A percentile compares a stretch with the other conserved stretches of the same genome.
These are phyloP conservation scores for Arenicola marina DNA, from an alignment of 2,888 invertebrate species.

Conservation along the genomic window DNA sequence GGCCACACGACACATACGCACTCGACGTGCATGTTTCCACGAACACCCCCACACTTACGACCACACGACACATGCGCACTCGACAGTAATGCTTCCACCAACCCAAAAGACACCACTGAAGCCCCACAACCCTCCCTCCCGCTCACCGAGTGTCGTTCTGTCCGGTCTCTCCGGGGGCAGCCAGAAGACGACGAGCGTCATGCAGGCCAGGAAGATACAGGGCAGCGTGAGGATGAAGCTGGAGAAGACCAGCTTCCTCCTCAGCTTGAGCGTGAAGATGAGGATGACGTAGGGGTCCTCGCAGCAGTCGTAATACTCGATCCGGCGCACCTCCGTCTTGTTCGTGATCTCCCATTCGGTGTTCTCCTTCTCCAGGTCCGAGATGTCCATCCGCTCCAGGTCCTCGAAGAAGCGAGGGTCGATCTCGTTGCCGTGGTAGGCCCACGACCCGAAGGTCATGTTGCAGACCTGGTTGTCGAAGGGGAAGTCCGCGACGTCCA, in stretches of 20 bases:
- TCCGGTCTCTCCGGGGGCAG: slow-evolving; percentile 35
- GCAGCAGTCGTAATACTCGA: slow-evolving; percentile 27
- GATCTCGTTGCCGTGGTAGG: slow-evolving; percentile 29
- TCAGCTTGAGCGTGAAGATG: slow-evolving; percentile 18
- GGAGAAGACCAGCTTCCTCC: slow-evolving; percentile 29
- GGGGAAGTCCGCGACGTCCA: slow-evolving; percentile 25
- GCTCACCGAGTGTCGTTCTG: slow-evolving; percentile 29
- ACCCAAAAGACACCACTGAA: too few species aligned
- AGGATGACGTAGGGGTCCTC: slow-evolving; percentile 24
- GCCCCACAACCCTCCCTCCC: too few species aligned
- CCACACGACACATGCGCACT: too few species aligned
- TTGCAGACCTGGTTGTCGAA: slow-evolving; percentile 22
- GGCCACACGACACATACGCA: too few species aligned
- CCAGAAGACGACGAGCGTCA: slow-evolving; percentile 35
- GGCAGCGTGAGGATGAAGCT: slow-evolving; percentile 32
- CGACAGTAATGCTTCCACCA: too few species aligned
- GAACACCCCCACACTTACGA: too few species aligned
- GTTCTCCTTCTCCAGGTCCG: slow-evolving; percentile 23
- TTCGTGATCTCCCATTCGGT: slow-evolving; percentile 27
- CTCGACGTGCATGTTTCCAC: too few species aligned
- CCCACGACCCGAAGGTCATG: slow-evolving; percentile 32
- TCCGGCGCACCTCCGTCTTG: slow-evolving; percentile 14
- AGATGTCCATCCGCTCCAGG: slow-evolving; percentile 25
- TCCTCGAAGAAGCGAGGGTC: slow-evolving; percentile 24
- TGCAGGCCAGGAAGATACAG: slow-evolving; percentile 31